Evolutionary conservation across 2,888 invertebrate genomes (phyloP).

Genomic region (Dinocampus coccinellae): DNA sequence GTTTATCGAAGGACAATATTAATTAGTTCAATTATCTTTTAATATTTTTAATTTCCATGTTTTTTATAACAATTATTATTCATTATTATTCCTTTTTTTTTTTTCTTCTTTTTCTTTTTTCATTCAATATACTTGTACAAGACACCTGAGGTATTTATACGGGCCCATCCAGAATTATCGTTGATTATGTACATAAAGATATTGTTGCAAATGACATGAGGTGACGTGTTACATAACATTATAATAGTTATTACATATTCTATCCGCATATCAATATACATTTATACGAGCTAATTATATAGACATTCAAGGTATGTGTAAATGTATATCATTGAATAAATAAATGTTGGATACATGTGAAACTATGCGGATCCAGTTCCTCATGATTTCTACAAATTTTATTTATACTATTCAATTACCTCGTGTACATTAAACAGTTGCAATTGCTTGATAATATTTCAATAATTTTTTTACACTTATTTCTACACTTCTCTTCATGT

Average conservation of each 20-base stretch:
- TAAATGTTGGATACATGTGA: neutral
- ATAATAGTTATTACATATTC: neutral
- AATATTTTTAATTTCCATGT: too few relatives aligned
- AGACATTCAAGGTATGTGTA: neutral
- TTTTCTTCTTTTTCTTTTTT: neutral
- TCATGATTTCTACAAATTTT: neutral
- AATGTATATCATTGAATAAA: neutral
- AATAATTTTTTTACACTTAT: neutral
- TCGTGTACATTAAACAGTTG: too few relatives aligned
- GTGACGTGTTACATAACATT: conserved; percentile 3
- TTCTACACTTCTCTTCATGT: neutral
- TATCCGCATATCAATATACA: neutral
- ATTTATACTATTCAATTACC: neutral
- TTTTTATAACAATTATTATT: too few relatives aligned
- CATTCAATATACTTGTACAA: neutral
- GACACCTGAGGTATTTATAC: neutral
- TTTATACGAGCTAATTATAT: neutral
- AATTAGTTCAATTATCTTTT: neutral
- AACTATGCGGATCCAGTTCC: neutral
- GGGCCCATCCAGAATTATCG: neutral
- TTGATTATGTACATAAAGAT: neutral
- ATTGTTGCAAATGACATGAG: neutral
- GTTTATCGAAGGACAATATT: neutral
- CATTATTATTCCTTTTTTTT: too few relatives aligned
- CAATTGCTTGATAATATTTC: neutral